Base-by-base conservation (phyloP, 1,140 invertebrate genomes). In the Drosophila asahinai region DNA sequence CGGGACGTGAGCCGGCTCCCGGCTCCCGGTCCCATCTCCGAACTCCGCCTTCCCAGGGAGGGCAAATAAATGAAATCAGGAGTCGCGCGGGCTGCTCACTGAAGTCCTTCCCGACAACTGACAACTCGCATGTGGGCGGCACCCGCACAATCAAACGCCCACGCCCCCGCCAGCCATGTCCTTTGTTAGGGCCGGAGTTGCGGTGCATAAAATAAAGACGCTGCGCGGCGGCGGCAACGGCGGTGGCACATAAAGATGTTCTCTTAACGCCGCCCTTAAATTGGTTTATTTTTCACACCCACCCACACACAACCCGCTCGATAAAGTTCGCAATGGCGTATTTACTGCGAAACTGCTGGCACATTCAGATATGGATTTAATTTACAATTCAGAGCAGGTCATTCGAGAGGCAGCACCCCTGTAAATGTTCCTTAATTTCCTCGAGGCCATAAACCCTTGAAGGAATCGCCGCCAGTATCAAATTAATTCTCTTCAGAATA, bases 51-150 rank as follows among this genome's bases (percentile, higher is more conserved):
- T 30, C 7, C 43, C 42, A 43, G 30, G 59, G 60, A 54, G 67
- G 64, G 60, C 73, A 77, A 77, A 73, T 77, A 73, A 77, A 77
- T 77, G 76, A 71, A 79, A 79, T 79, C 75, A 65, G 73, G 49
- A 76, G 55, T 75, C 61, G 54, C 40, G 22, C 8, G 19, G 22
- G 19, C 38, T 38, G 43, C 60, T 65, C 75, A 66, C 71, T 52
- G 61, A 48, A 25, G 30, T 62, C 30, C 33, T 77, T 27, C 19
- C 15, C 19, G 7, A 11, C 22, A 45, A 11, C 43, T 71, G 43
- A 57, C 66, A 55, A 60, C 27, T 33, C 30, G 36, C 63, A 77
- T 77, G 63, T 57, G 62, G 74, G 63, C 64, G 57, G 43, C 49
- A 40, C 75, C 76, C 75, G 75, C 76, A 79, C 75, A 71, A 71